Base-by-base conservation (phyloP, 2,797 vertebrate genomes). In the Ctenopoma multispine region DNA sequence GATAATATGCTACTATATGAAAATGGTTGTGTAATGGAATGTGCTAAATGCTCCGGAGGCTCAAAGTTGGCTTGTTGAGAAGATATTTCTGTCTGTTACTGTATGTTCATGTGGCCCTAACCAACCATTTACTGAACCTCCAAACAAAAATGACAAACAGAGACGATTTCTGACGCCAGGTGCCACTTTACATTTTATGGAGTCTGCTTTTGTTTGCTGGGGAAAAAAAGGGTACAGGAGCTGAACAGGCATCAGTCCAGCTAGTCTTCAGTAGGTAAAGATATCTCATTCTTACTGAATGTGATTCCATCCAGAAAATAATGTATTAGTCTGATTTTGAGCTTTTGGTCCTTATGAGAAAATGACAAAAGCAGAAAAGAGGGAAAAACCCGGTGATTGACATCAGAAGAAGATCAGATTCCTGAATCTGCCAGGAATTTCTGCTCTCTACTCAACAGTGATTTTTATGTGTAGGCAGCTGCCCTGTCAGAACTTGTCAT, bases 401-500 rank as follows among this genome's bases (percentile, higher is more conserved):
- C 20, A 15, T 46, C 36, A 73, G n/a, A 44, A 43, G 27, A 6
- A 58, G 64, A 53, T 69, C n/a, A 4, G n/a, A 51, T 79, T 77
- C 47, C 24, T 27, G n/a, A 48, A 63, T 66, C 29, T 72, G n/a
- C 29, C 21, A 51, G 65, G 58, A 69, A 21, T 67, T 62, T 40
- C 15, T 36, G 56, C 15, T n/a, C 24, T 24, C 5, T 4, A 60
- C 60, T 18, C 24, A 48, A 43, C 36, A 31, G 43, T 20, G 71
- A 51, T 44, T 66, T 18, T 66, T 20, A 38, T 69, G 66, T 67
- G 65, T 69, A 29, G 86, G 77, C 76, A 36, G 69, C 55, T 5
- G 71, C 49, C 64, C 75, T 79, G 80, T 84, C 50, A 7, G 50
- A 63, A 81, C 78, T 65, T 81, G 85, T 81, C 69, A 69, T 65